phyloP scores from a whole-genome alignment of 53 echinoderm and acorn worm genomes.

The Temnopleurus reevesii region DNA sequence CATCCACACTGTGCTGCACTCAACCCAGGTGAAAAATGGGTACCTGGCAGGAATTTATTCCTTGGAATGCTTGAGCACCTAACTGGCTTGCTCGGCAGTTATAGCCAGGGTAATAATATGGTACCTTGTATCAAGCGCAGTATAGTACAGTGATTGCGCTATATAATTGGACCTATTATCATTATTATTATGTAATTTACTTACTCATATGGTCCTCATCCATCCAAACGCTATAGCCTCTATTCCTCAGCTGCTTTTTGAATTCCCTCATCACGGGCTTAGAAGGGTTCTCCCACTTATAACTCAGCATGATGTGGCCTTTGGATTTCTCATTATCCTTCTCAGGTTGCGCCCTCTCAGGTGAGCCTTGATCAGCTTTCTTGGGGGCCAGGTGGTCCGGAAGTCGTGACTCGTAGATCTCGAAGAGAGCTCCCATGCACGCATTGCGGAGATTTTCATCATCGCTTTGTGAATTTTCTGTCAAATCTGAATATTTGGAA shows the following conservation, averaged over 20 bases:
- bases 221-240: conserved; percentile 43
- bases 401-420: conserved; percentile 26
- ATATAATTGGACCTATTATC: not conserved
- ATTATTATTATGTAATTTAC: not conserved
- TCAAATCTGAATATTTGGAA: too few species aligned
- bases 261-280: conserved; percentile 30
- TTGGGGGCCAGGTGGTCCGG: not conserved
- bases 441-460: not conserved
- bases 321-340: not conserved
- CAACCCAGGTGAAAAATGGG: too few species aligned
- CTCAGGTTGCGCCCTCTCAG: not conserved
- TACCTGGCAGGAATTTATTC: too few species aligned
- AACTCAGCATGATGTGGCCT: conserved; percentile 46
- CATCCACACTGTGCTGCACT: too few species aligned
- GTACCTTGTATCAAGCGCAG: not conserved
- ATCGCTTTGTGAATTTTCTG: not conserved
- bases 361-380: not conserved
- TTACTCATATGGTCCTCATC: conserved; percentile 51
- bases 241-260: not conserved
- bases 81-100: not conserved
- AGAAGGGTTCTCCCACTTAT: conserved; percentile 37
- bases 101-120: not conserved
- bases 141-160: not conserved
- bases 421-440: conserved; percentile 38
- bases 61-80: too few species aligned